Percentiles rank a stretch among this genome's conserved stretches.
phyloP scores from a whole-genome alignment of 2,113 vertebrate genomes.

The Pelecanus crispus region DNA sequence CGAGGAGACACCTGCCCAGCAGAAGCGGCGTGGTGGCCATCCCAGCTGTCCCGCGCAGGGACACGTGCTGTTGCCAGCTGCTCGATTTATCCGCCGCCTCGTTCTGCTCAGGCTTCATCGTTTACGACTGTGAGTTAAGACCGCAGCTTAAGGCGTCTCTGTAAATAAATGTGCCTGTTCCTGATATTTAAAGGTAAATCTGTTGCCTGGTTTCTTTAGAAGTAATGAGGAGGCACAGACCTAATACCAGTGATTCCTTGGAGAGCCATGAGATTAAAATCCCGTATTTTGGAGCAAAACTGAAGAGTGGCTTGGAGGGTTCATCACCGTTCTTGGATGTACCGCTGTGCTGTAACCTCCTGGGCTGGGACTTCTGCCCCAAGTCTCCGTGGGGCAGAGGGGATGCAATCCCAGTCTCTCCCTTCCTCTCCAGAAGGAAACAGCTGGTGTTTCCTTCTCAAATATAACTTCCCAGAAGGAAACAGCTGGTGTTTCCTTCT shows the following conservation, averaged over 20 bases:
- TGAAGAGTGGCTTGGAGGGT: background rate
- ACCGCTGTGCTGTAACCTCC: background rate
- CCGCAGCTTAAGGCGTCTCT: background rate
- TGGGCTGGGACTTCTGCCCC: background rate
- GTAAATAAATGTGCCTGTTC: background rate
- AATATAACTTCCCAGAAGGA: background rate
- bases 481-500: background rate
- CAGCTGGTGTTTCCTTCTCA: background rate
- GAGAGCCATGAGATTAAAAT: background rate
- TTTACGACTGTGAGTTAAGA: background rate
- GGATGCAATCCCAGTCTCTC: background rate
- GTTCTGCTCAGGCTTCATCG: background rate
- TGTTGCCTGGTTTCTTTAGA: background rate
- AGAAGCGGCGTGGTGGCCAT: background rate
- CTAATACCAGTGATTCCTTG: background rate
- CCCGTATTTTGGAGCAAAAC: rapidly evolving
- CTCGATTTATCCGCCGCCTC: background rate
- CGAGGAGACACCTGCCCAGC: background rate
- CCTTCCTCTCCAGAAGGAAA: background rate
- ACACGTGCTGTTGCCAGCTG: background rate
- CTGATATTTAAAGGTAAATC: background rate
- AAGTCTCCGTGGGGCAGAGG: background rate
- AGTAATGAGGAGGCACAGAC: background rate
- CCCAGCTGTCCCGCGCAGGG: background rate
- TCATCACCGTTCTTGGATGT: rapidly evolving